Evolutionary conservation across 2,888 invertebrate species (phyloP).

Genomic region (Leptothorax acervorum): DNA sequence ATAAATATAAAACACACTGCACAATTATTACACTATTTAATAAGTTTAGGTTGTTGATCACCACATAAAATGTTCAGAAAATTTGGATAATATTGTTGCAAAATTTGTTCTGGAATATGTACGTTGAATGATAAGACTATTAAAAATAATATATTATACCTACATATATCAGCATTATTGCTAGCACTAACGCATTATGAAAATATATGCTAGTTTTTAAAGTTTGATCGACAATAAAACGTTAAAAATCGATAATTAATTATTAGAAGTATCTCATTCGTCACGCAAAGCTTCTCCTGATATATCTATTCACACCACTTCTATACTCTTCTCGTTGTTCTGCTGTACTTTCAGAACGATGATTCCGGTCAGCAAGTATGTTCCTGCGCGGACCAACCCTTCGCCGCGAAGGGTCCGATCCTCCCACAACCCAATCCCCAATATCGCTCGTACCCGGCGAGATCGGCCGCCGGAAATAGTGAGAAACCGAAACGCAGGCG

Average conservation of each 20-base stretch:
- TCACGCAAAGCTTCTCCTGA: slow-evolving; percentile 13
- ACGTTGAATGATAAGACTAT: not conserved
- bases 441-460: slow-evolving; percentile 74
- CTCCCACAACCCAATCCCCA: slow-evolving; percentile 73
- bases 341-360: slow-evolving; percentile 83
- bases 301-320: slow-evolving; percentile 38
- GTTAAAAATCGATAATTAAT: not conserved
- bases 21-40: not conserved
- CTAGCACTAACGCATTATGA: not conserved
- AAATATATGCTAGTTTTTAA: not conserved
- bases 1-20: not conserved
- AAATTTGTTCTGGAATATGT: not conserved
- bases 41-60: not conserved
- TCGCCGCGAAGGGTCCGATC: slow-evolving; percentile 74
- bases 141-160: not conserved
- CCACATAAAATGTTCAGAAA: not conserved
- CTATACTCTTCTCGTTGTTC: slow-evolving; percentile 69
- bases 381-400: slow-evolving; percentile 81
- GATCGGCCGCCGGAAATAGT: slow-evolving; percentile 71
- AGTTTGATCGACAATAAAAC: not conserved
- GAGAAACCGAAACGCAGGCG: slow-evolving; percentile 84
- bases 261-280: not conserved
- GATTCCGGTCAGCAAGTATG: slow-evolving; percentile 81
- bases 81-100: not conserved
- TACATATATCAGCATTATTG: not conserved